Evolutionary conservation across 2,888 invertebrate species (phyloP).

Genomic region (Eurytoma adleriae): DNA sequence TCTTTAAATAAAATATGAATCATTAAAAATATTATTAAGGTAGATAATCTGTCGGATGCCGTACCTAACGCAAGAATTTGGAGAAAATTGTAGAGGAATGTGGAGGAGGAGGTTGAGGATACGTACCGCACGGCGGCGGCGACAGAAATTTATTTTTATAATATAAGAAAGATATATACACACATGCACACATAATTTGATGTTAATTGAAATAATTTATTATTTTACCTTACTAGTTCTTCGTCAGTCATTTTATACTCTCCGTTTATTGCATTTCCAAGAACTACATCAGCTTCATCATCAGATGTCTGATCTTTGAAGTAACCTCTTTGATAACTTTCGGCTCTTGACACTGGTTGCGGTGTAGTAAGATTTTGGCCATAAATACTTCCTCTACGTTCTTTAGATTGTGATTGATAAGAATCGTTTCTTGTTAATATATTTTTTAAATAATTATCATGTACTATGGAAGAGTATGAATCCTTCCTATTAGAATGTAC

Average conservation of each 20-base stretch:
- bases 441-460: conserved; percentile 65
- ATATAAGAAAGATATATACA: too few species aligned
- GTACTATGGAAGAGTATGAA: conserved; percentile 68
- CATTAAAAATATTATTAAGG: too few species aligned
- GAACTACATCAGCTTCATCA: conserved; percentile 71
- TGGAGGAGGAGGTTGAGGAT: too few species aligned
- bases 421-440: conserved; percentile 67
- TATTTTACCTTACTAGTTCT: conserved; percentile 70
- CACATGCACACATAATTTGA: too few species aligned
- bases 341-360: conserved; percentile 72
- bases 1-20: too few species aligned
- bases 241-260: conserved; percentile 73
- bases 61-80: too few species aligned
- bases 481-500: conserved; percentile 65
- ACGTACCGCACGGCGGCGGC: too few species aligned
- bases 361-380: conserved; percentile 66
- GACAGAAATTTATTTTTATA: too few species aligned
- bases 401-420: conserved; percentile 68
- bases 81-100: too few species aligned
- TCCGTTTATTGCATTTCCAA: conserved; percentile 68
- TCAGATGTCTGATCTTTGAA: conserved; percentile 77
- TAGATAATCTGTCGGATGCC: too few species aligned
- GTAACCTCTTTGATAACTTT: conserved; percentile 74
- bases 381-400: conserved; percentile 61
- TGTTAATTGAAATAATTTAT: too few species aligned